These are phyloP conservation scores for Piaya cayana DNA, from an alignment of 2,113 vertebrate genomes.

Conservation along the genomic window DNA sequence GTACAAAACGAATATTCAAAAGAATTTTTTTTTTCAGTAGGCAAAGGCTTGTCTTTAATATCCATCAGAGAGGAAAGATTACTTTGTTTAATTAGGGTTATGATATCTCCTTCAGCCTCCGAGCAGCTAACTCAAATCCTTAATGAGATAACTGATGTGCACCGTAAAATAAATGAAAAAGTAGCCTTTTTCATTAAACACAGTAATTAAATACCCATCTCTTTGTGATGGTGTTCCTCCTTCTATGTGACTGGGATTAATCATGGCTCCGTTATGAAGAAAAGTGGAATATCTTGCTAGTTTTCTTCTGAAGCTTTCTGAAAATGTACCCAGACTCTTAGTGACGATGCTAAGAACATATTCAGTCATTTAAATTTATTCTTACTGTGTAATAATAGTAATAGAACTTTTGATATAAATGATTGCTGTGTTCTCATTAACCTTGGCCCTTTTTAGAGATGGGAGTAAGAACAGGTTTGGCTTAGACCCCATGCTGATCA, in stretches of 20 bases:
- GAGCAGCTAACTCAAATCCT: neutral
- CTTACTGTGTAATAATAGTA: neutral
- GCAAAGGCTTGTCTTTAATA: neutral
- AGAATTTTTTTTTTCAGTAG: neutral
- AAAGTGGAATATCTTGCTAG: neutral
- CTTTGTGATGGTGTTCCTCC: neutral
- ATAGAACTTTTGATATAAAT: neutral
- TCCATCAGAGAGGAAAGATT: neutral
- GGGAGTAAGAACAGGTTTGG: neutral
- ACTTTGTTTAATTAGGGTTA: neutral
- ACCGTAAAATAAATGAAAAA: neutral
- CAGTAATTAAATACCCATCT: neutral
- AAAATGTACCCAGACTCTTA: accelerated
- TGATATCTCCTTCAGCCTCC: neutral
- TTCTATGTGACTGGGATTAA: neutral
- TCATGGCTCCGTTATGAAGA: neutral
- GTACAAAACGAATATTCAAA: neutral
- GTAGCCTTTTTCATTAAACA: neutral
- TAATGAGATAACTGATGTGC: constrained; percentile 7
- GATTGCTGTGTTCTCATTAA: neutral
- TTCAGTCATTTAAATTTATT: neutral
- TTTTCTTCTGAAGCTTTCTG: neutral
- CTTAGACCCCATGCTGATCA: accelerated
- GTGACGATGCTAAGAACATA: neutral
- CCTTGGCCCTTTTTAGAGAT: neutral